Base-by-base conservation (phyloP, 2,797 vertebrate species). In the Acanthurus leucopareius region DNA sequence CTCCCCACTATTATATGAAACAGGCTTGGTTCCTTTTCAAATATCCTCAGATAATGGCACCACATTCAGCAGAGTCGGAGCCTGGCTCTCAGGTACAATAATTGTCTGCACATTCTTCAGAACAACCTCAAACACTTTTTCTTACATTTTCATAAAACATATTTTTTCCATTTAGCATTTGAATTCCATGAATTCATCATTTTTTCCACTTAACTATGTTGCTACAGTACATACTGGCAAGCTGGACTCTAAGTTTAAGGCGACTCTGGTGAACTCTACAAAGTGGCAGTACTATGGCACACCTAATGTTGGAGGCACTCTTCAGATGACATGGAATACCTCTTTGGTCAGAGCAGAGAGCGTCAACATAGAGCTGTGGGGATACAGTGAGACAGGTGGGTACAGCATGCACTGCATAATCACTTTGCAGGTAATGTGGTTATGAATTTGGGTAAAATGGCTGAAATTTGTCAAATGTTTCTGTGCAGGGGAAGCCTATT, bases 261-360 rank as follows among this genome's bases (percentile, higher is more conserved):
- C 95, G 10, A 66, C 69, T 0, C 65, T 98, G 75, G 91, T 91
- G 15, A 98, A 99, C 19, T 84, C 92, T 32, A 99, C 97, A 1
- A 95, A 93, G 64, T 99, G 98, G 98, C 98, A 99, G 69, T 98
- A 99, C 83, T 99, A 99, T 0, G 97, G 98, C 16, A 99, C 97
- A 0, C 78, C 95, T 0, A 69, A 79, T 28, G 90, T 91, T 0
- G 63, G 70, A 1, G 97, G 97, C 0, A 72, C 25, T 68, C 93
- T 99, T 70, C 88, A 91, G 8, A 82, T 99, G 85, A 93, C 72
- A 2, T 99, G 98, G 98, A 84, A 91, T 5, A 10, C 78, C 0
- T 83, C 92, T 1, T 52, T 91, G 25, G 90, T 99, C 60, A 69
- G 73, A 64, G 84, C 91, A 0, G 40, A 83, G 1, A 53, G 2